A percentile compares a stretch with the other conserved stretches of the same genome.
Conservation (phyloP, 1,140 invertebrate genomes). For the Drosophila littoralis region DNA sequence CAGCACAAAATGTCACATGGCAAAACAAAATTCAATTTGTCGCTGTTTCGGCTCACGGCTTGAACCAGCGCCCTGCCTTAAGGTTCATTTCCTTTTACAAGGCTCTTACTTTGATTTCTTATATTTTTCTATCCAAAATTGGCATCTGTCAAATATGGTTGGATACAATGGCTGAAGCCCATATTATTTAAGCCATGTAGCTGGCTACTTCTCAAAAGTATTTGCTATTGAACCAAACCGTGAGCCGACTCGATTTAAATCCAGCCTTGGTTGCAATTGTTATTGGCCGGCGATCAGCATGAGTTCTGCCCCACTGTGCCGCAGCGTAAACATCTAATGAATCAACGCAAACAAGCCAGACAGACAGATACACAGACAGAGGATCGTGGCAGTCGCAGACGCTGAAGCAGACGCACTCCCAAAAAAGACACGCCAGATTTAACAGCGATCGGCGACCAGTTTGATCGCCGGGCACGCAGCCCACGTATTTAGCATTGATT, state of each 20-base stretch:
- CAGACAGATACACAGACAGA: slow-evolving; percentile 30
- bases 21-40: too few relatives aligned
- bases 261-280: not conserved
- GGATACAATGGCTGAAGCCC: too few relatives aligned
- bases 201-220: too few relatives aligned
- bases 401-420: slow-evolving; percentile 2
- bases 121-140: too few relatives aligned
- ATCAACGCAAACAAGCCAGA: slow-evolving; percentile 64
- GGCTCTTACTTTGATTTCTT: too few relatives aligned
- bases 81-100: too few relatives aligned
- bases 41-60: too few relatives aligned
- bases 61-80: too few relatives aligned
- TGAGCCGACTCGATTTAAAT: too few relatives aligned
- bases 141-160: too few relatives aligned
- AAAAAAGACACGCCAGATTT: slow-evolving; percentile 41
- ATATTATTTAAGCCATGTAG: too few relatives aligned
- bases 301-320: slow-evolving; percentile 18
- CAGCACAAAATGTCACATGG: not conserved
- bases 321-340: slow-evolving; percentile 47
- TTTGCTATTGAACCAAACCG: too few relatives aligned
- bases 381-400: slow-evolving; percentile 12
- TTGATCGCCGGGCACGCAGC: slow-evolving; percentile 1
- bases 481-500: slow-evolving; percentile 36
- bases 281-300: not conserved
- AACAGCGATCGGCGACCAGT: slow-evolving; percentile 32